Evolutionary conservation across 2,797 vertebrate species (phyloP).

Genomic region (Arrhamphus sclerolepis): DNA sequence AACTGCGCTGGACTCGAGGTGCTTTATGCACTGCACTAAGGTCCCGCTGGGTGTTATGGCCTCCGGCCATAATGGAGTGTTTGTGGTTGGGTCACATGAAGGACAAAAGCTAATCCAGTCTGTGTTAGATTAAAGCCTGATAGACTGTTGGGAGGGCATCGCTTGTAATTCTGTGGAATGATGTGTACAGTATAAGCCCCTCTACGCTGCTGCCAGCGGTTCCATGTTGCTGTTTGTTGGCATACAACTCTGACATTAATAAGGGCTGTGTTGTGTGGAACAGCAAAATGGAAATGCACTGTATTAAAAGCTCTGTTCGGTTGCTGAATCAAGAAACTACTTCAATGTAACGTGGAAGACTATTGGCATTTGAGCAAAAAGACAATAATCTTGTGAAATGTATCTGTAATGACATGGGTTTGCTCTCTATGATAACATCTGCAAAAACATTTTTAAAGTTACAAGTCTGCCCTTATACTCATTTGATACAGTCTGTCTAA

Average conservation of each 20-base stretch:
- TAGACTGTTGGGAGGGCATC: slow-evolving; percentile 30
- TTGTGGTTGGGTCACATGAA: slow-evolving; percentile 67
- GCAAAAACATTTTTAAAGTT: not conserved
- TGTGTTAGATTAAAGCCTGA: slow-evolving; percentile 60
- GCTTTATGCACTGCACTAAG: slow-evolving; percentile 49
- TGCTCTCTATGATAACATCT: not conserved
- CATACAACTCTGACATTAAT: slow-evolving; percentile 51
- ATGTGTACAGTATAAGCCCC: slow-evolving; percentile 39
- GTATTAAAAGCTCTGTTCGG: too few relatives aligned
- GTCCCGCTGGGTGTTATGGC: slow-evolving; percentile 55
- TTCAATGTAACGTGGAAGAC: not conserved
- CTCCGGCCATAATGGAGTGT: slow-evolving; percentile 59
- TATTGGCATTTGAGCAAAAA: not conserved
- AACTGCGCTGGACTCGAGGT: slow-evolving; percentile 52
- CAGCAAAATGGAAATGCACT: slow-evolving; percentile 27
- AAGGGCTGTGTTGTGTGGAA: slow-evolving; percentile 32
- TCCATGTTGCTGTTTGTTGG: slow-evolving; percentile 32
- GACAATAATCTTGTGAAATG: not conserved
- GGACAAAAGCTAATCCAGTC: slow-evolving; percentile 64
- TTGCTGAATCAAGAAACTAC: too few relatives aligned
- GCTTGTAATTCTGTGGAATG: slow-evolving; percentile 35
- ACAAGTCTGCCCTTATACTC: not conserved
- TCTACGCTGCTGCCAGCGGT: slow-evolving; percentile 14
- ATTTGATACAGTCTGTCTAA: too few relatives aligned
- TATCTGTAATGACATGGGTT: not conserved